These are phyloP conservation scores for Romanogobio albipinnatus DNA, from an alignment of 2,113 vertebrate species.

Conservation along the genomic window DNA sequence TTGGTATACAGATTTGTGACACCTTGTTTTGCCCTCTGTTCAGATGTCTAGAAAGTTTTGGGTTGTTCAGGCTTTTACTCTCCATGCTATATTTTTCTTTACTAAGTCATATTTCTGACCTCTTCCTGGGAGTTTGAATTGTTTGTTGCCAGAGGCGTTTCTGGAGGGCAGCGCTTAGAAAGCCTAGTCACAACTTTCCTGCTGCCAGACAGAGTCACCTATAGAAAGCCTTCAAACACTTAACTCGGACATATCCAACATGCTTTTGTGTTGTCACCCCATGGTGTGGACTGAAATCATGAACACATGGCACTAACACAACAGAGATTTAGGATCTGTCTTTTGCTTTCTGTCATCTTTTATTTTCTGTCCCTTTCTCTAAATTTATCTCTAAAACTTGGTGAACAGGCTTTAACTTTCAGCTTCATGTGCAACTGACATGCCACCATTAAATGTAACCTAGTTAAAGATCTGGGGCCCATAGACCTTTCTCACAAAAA, in stretches of 20 bases:
- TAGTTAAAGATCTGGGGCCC: too few species aligned
- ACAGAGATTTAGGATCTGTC: too few species aligned
- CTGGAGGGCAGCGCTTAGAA: conserved; percentile 50
- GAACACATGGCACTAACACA: background rate
- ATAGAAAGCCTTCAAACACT: conserved; percentile 30
- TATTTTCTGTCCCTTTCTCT: background rate
- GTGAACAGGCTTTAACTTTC: too few species aligned
- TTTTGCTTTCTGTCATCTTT: background rate
- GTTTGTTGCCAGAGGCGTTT: conserved; percentile 48
- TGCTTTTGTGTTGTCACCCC: conserved; percentile 21
- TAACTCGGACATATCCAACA: conserved; percentile 34
- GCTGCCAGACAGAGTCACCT: background rate
- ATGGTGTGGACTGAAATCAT: conserved; percentile 13
- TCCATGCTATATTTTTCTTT: background rate
- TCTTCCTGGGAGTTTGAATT: conserved; percentile 35
- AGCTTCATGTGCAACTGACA: background rate
- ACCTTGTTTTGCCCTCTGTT: conserved; percentile 15
- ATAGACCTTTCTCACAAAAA: too few species aligned
- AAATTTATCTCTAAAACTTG: background rate
- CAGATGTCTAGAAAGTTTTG: conserved; percentile 17
- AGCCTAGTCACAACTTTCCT: conserved; percentile 31
- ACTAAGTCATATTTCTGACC: conserved; percentile 33
- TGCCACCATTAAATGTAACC: background rate
- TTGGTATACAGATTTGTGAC: conserved; percentile 26
- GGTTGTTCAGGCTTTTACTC: background rate